Base-by-base conservation (phyloP, 1,140 invertebrate genomes). In the Ostrea denselamellosa region DNA sequence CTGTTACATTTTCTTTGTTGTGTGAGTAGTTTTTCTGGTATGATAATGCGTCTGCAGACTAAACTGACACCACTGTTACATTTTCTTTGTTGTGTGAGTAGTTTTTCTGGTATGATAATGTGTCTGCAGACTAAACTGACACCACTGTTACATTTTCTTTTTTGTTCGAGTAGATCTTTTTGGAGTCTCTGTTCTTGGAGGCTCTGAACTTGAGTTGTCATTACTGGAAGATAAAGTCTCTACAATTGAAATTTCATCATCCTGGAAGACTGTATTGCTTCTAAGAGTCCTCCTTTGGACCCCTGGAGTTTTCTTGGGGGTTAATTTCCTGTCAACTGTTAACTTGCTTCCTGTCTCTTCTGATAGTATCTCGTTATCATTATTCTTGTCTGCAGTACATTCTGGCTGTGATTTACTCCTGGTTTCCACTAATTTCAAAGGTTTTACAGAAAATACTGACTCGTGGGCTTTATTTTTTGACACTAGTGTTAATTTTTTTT, bases 171-270 rank as follows among this genome's bases (percentile, higher is more conserved):
- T 22, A 34, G 65, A n/a, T 71, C 28, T 71, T n/a, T n/a, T n/a
- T n/a, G n/a, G n/a, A n/a, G n/a, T n/a, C n/a, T n/a, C n/a, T n/a
- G n/a, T n/a, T 22, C 25, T 34, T 77, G 68, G 68, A 25, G 25
- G 14, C 14, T 77, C 68, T 14, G 28, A 4, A 14, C 10, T 5
- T 14, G 25, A 22, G 28, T 25, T 77, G 9, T 62, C 56, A 62
- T 62, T 62, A 62, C 56, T 62, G n/a, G 56, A 62, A 62, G 56
- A 62, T 19, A n/a, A n/a, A 62, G 56, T 62, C 56, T 28, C 68
- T 28, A 17, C 2, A 12, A 77, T 12, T 77, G 25, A 12, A 2
- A 17, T 77, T 34, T 28, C 1, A 25, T 77, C 28, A 14, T 2
- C 9, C 10, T 0, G 22, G 12, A 34, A 12, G 2, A 34, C 25